Evolutionary conservation across 1,140 invertebrate genomes (phyloP).

Genomic region (Prorops nasuta): DNA sequence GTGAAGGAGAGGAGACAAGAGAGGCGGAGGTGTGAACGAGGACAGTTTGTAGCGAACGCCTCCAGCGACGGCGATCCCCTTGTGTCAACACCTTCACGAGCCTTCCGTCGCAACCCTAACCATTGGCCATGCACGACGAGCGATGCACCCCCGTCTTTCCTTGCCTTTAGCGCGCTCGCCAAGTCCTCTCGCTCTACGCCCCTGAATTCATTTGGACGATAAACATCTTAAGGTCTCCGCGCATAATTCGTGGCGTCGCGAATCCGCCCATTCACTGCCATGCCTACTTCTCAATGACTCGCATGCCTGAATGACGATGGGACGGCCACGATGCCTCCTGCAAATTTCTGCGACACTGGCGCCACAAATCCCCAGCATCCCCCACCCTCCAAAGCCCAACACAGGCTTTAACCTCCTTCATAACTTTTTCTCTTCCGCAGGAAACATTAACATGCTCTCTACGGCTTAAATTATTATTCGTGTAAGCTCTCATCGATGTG

Average conservation of each 20-base stretch:
- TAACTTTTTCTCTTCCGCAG: too few species aligned
- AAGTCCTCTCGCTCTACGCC: conserved; percentile 20
- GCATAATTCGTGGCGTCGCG: conserved; percentile 34
- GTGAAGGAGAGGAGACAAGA: conserved; percentile 23
- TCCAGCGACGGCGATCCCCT: conserved; percentile 32
- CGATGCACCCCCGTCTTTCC: not conserved
- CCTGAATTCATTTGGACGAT: conserved; percentile 40
- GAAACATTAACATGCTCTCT: too few species aligned
- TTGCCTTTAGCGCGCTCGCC: too few species aligned
- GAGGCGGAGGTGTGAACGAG: conserved; percentile 48
- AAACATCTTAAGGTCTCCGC: conserved; percentile 39
- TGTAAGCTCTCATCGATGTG: too few species aligned
- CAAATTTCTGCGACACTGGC: too few species aligned
- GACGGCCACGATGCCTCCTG: too few species aligned
- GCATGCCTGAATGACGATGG: conserved; percentile 23
- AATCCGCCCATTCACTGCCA: conserved; percentile 30
- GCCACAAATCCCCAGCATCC: too few species aligned
- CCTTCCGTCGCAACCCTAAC: conserved; percentile 26
- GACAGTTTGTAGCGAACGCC: conserved; percentile 33
- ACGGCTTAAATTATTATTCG: too few species aligned
- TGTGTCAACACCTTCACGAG: conserved; percentile 43
- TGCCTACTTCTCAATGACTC: conserved; percentile 22
- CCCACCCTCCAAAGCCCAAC: too few species aligned
- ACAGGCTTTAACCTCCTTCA: too few species aligned
- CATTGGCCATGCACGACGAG: conserved; percentile 9